Conservation (phyloP, 2,113 vertebrate species). For the Pterocles burchelli region DNA sequence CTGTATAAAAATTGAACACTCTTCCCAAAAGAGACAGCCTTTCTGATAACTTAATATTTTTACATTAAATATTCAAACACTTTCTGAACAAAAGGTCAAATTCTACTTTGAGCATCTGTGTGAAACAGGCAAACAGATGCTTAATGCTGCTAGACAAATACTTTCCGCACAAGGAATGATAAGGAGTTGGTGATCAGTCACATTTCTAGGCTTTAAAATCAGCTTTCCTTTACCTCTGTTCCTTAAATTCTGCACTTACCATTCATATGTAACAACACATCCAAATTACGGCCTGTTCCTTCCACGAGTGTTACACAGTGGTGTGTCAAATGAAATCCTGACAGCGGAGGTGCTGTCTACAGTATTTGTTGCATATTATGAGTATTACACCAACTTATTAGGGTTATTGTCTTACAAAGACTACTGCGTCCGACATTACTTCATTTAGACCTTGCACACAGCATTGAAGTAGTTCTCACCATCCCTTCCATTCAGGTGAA, state of each 20-base stretch:
- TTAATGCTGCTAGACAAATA: conserved; percentile 62
- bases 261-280: neutral
- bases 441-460: neutral
- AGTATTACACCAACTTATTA: neutral
- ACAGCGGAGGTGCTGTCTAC: neutral
- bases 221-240: neutral
- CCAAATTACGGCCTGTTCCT: neutral
- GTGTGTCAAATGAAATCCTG: neutral
- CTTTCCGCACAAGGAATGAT: conserved; percentile 31
- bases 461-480: neutral
- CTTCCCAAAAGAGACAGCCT: conserved; percentile 60
- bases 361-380: neutral
- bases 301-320: neutral
- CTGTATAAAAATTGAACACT: conserved; percentile 51
- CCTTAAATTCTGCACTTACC: neutral
- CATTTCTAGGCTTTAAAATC: conserved; percentile 21
- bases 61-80: conserved; percentile 65
- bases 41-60: conserved; percentile 72
- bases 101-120: conserved; percentile 60
- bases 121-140: conserved; percentile 67
- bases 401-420: neutral
- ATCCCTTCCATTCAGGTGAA: neutral
- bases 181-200: conserved; percentile 31
- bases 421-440: neutral
- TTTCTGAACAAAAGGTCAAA: conserved; percentile 71